phyloP scores from a whole-genome alignment of 2,113 vertebrate species.

The Cettia cetti region DNA sequence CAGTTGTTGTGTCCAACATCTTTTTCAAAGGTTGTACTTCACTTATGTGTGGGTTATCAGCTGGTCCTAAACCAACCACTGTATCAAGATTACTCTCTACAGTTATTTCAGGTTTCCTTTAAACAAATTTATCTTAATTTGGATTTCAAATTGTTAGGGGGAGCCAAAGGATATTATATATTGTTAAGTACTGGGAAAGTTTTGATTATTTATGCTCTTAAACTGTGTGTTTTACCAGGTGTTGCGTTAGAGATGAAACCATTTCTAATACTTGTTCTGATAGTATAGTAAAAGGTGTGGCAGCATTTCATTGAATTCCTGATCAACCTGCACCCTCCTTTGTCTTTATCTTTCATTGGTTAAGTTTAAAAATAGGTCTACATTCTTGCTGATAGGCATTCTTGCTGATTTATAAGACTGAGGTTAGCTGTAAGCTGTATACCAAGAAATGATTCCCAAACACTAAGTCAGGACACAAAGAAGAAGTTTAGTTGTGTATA shows the following conservation, averaged over 20 bases:
- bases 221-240: background rate
- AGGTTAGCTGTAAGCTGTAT: background rate
- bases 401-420: background rate
- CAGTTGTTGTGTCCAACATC: background rate
- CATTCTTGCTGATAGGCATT: background rate
- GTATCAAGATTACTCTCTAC: background rate
- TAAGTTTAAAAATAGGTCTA: background rate
- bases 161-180: background rate
- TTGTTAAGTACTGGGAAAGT: background rate
- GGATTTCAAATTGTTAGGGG: background rate
- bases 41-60: background rate
- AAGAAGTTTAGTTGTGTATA: background rate
- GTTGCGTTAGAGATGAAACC: background rate
- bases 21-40: background rate
- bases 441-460: background rate
- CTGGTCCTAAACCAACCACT: background rate
- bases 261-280: background rate
- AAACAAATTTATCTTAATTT: background rate
- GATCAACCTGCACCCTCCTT: background rate
- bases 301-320: conserved; percentile 1
- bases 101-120: background rate
- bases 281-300: background rate
- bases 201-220: background rate
- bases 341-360: background rate
- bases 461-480: background rate